phyloP scores from a whole-genome alignment of 2,888 invertebrate species.

The Latrodectus elegans region DNA sequence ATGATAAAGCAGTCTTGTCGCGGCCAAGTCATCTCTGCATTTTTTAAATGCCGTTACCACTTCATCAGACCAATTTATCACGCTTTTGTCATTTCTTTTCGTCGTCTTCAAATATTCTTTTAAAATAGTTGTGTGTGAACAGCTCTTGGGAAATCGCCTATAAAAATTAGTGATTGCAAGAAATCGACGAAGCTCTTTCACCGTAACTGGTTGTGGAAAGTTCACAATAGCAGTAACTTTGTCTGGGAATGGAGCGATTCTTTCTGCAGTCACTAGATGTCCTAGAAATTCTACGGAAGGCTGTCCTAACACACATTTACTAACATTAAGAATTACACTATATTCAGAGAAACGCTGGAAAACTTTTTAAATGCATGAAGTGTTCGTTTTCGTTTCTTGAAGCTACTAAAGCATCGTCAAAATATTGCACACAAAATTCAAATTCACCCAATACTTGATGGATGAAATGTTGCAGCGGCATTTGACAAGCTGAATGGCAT shows the following conservation, averaged over 20 bases:
- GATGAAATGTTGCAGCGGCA: slow-evolving; percentile 70
- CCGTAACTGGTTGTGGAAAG: slow-evolving; percentile 1
- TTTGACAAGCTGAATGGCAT: slow-evolving; percentile 74
- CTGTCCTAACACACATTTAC: slow-evolving; percentile 72
- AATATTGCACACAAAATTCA: neutral
- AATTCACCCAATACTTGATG: no score
- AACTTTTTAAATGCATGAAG: neutral
- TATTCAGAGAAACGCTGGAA: neutral
- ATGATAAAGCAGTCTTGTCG: no score
- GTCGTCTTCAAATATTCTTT: no score
- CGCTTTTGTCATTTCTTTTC: no score
- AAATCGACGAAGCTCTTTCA: slow-evolving; percentile 13
- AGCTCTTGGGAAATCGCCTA: no score
- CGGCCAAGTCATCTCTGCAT: no score
- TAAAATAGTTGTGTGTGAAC: no score
- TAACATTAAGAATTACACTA: slow-evolving; percentile 30
- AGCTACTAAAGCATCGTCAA: neutral
- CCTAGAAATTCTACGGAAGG: neutral
- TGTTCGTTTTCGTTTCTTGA: neutral
- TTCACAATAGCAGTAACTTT: slow-evolving; percentile 10
- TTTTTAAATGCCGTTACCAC: no score
- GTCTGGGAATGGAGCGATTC: neutral
- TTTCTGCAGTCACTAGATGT: neutral
- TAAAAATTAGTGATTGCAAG: no score
- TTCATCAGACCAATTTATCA: no score